Evolutionary conservation across 2,888 invertebrate genomes (phyloP).

Genomic region (Poecilus cupreus): DNA sequence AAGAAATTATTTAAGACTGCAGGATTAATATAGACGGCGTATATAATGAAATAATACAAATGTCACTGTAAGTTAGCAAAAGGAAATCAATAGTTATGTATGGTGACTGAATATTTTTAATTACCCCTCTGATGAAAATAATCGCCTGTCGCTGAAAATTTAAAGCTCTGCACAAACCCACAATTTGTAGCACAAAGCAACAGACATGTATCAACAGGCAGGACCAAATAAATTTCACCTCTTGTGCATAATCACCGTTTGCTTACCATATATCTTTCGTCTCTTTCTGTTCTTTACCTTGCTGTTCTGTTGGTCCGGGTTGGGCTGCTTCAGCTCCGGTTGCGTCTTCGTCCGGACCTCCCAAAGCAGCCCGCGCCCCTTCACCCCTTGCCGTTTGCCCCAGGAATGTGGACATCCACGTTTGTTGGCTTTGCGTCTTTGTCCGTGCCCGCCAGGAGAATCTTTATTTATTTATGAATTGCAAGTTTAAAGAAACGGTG

Average conservation of each 20-base stretch:
- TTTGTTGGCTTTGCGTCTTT: no score
- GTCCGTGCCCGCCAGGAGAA: no score
- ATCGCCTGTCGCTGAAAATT: conserved; percentile 56
- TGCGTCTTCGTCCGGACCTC: conserved; percentile 20
- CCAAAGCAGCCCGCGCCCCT: conserved; percentile 16
- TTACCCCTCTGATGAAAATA: conserved; percentile 58
- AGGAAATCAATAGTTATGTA: conserved; percentile 6
- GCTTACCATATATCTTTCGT: conserved; percentile 53
- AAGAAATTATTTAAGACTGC: no score
- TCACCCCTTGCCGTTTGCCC: not conserved
- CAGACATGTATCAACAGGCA: conserved; percentile 50
- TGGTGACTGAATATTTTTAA: conserved; percentile 54
- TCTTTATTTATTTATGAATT: no score
- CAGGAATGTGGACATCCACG: no score
- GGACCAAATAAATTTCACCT: conserved; percentile 57
- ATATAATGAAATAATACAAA: conserved; percentile 2
- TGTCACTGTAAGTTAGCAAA: not conserved
- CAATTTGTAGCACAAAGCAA: conserved; percentile 59
- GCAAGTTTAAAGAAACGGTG: no score
- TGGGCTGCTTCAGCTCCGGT: not conserved
- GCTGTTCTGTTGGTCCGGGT: conserved; percentile 3
- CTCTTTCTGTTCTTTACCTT: conserved; percentile 48
- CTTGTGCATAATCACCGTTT: conserved; percentile 57
- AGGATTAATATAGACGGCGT: not conserved
- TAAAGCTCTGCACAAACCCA: conserved; percentile 52